Percentiles rank a stretch among this genome's conserved stretches.
These are phyloP conservation scores for Hirtodrosophila histrioides DNA, from an alignment of 2,888 invertebrate species.

Conservation along the genomic window DNA sequence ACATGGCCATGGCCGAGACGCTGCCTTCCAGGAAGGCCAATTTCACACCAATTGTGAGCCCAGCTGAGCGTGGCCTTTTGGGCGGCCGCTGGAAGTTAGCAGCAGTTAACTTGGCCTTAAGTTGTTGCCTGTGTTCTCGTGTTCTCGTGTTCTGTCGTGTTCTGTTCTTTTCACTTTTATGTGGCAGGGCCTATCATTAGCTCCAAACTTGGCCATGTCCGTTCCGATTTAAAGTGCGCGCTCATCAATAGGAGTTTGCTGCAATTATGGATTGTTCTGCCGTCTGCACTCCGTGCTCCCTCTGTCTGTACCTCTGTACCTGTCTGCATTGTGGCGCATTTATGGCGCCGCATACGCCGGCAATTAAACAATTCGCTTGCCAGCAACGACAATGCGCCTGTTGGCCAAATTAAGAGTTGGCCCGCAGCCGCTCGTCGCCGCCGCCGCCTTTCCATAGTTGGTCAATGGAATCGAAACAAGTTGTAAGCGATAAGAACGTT, in stretches of 20 bases:
- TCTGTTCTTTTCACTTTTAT: slow-evolving; percentile 53
- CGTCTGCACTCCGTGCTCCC: slow-evolving; percentile 2
- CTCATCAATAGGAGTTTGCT: slow-evolving; percentile 56
- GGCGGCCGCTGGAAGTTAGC: neutral
- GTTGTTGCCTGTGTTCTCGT: slow-evolving; percentile 4
- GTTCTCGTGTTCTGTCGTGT: slow-evolving; percentile 6
- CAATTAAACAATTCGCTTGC: slow-evolving; percentile 72
- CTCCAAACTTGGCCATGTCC: slow-evolving; percentile 40
- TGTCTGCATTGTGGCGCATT: slow-evolving; percentile 69
- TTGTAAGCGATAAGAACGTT: slow-evolving; percentile 76
- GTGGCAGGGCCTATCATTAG: slow-evolving; percentile 59
- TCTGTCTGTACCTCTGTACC: slow-evolving; percentile 14
- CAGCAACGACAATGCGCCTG: slow-evolving; percentile 63
- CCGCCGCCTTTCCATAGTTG: slow-evolving; percentile 64
- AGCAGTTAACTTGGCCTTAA: slow-evolving; percentile 5
- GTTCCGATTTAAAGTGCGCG: slow-evolving; percentile 37
- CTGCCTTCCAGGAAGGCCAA: slow-evolving; percentile 69
- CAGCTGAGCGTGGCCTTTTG: slow-evolving; percentile 7
- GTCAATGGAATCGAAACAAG: slow-evolving; percentile 79
- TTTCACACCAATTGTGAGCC: slow-evolving; percentile 71
- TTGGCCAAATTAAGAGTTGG: slow-evolving; percentile 69
- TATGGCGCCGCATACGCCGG: slow-evolving; percentile 76
- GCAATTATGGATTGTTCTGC: slow-evolving; percentile 63
- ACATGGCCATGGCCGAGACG: slow-evolving; percentile 43
- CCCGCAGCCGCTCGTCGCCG: slow-evolving; percentile 4